Base-by-base conservation (phyloP, 2,888 invertebrate species). In the Prenolepis imparis region DNA sequence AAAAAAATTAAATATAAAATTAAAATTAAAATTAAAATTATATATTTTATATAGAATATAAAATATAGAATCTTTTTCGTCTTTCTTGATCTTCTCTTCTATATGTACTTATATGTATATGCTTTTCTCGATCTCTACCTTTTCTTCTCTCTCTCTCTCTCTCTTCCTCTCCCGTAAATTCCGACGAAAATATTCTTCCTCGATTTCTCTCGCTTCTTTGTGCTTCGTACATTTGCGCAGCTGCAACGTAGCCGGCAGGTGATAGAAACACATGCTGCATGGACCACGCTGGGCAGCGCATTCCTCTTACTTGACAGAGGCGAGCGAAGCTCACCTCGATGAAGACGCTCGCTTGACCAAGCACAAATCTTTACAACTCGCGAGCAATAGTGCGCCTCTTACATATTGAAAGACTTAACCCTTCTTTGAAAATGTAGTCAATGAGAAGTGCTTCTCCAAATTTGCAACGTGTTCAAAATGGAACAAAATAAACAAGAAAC, bases 201-300 rank as follows among this genome's bases (percentile, higher is more conserved):
- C 87, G 89, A 91, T 89, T 88, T 86, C 87, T 80, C 73, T 68
- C 36, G 72, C 52, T 74, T 86, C 86, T 86, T 84, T 84, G 84
- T 83, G 83, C 86, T 86, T 81, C 86, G 83, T 87, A 73, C 64
- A 57, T 84, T 61, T 67, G 59, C 82, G 85, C 88, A 84, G 85
- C 87, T 86, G 87, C 87, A 87, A 83, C 86, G 57, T 64, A 67
- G 78, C 83, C 82, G 81, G 86, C 91, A 91, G 91, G 91, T 91
- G 91, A 91, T 90, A 86, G 87, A 82, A 90, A 89, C 90, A 89
- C 89, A 90, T 90, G 90, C 86, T 85, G 72, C 83, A 84, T 84
- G 87, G 86, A 83, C 87, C 87, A 64, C 59, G 67, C 63, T 18
- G 73, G 28, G 44, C 66, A 52, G 41, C 44, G 32, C 52, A 63